phyloP scores from a whole-genome alignment of 2,888 invertebrate species.

The Dexiosoma caninum region DNA sequence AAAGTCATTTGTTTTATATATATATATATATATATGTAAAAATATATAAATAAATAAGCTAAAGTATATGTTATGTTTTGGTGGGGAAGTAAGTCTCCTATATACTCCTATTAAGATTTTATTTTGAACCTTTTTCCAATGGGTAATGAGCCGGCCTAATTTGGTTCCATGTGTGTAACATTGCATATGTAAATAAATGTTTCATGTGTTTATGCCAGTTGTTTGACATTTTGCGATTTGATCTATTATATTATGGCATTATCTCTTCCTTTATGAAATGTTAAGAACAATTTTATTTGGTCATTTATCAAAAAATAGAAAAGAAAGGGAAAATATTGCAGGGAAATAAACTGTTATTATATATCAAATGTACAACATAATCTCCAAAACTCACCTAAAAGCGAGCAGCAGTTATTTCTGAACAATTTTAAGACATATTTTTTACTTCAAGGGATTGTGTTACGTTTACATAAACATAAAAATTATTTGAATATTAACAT shows the following conservation, averaged over 20 bases:
- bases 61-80: too few species aligned
- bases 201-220: neutral
- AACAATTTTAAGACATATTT: too few species aligned
- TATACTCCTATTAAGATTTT: too few species aligned
- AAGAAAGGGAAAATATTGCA: neutral
- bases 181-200: neutral
- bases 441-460: too few species aligned
- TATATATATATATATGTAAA: too few species aligned
- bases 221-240: constrained; percentile 3
- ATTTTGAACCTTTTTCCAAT: neutral
- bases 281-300: constrained; percentile 49
- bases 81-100: too few species aligned
- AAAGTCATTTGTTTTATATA: too few species aligned
- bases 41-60: too few species aligned
- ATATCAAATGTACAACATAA: neutral
- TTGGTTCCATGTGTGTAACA: too few species aligned
- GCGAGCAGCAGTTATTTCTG: neutral
- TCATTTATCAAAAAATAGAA: constrained; percentile 50
- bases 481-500: too few species aligned
- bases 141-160: neutral
- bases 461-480: too few species aligned
- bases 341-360: neutral
- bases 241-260: constrained; percentile 40
- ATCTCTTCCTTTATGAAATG: constrained; percentile 47
- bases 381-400: neutral